These are phyloP conservation scores for Saguinus oedipus DNA, from an alignment of 2,797 vertebrate species.

Conservation along the genomic window DNA sequence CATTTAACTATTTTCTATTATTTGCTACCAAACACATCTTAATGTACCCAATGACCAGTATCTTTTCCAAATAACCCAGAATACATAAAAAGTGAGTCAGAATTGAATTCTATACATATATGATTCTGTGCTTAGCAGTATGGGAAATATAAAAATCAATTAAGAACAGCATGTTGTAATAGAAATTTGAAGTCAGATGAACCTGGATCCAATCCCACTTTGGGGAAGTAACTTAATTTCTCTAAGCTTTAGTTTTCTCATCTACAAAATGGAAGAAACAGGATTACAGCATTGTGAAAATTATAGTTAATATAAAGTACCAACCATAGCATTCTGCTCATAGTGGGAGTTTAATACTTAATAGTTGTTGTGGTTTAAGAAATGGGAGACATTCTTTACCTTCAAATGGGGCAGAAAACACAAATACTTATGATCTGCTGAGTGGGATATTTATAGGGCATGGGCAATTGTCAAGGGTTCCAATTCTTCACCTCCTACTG, in stretches of 20 bases:
- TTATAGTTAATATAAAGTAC: slow-evolving; percentile 1
- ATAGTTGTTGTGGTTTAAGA: neutral
- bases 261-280: slow-evolving; percentile 12
- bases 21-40: neutral
- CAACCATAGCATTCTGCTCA: neutral
- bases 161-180: slow-evolving; percentile 15
- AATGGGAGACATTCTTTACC: slow-evolving; percentile 2
- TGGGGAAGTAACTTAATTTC: slow-evolving; percentile 35
- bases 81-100: neutral
- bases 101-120: neutral
- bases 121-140: neutral
- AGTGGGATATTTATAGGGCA: neutral
- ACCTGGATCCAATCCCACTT: neutral
- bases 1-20: slow-evolving; percentile 37
- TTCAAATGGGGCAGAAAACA: neutral
- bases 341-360: neutral
- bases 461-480: neutral
- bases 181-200: slow-evolving; percentile 42
- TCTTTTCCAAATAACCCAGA: slow-evolving; percentile 48
- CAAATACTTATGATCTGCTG: slow-evolving; percentile 39
- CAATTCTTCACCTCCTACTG: slow-evolving; percentile 5
- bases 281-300: slow-evolving; percentile 23
- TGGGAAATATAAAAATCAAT: neutral
- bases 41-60: slow-evolving; percentile 12
- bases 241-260: slow-evolving; percentile 5